Conservation (phyloP, 2,113 vertebrate genomes). For the Rhea americana region DNA sequence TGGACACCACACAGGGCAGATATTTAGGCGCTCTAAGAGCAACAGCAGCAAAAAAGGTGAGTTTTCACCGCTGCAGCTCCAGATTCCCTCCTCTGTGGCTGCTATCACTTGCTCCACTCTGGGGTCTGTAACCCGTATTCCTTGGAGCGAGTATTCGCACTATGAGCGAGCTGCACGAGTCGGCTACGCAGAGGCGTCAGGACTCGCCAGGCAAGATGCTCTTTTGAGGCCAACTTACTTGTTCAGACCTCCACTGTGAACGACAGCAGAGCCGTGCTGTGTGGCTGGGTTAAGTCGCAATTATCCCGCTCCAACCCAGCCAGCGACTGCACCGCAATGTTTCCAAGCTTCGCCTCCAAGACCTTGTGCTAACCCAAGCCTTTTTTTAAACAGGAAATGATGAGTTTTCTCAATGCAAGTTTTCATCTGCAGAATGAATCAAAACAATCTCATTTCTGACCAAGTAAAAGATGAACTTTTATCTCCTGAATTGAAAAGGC, state of each 20-base stretch:
- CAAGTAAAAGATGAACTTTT: background rate
- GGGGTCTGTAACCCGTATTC: accelerated
- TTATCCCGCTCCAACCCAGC: background rate
- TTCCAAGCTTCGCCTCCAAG: background rate
- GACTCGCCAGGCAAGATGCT: background rate
- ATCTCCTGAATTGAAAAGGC: background rate
- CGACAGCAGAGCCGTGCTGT: accelerated
- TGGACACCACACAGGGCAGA: background rate
- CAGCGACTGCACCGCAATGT: accelerated
- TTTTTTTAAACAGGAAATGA: background rate
- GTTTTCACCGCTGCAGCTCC: accelerated
- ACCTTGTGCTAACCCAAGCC: background rate
- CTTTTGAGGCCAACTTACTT: background rate
- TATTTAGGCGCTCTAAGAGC: background rate
- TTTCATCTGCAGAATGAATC: background rate
- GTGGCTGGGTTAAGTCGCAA: background rate
- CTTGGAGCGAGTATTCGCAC: background rate
- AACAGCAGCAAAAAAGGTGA: accelerated
- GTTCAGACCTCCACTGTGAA: background rate
- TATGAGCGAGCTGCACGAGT: background rate
- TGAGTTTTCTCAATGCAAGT: background rate
- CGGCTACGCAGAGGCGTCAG: accelerated
- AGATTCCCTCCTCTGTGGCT: accelerated
- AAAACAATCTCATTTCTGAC: background rate
- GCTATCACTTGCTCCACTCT: accelerated